Evolutionary conservation across 1,140 invertebrate species (phyloP), one percentile per base, ranked within the genome.

Genomic region (Drosophila dunni): DNA sequence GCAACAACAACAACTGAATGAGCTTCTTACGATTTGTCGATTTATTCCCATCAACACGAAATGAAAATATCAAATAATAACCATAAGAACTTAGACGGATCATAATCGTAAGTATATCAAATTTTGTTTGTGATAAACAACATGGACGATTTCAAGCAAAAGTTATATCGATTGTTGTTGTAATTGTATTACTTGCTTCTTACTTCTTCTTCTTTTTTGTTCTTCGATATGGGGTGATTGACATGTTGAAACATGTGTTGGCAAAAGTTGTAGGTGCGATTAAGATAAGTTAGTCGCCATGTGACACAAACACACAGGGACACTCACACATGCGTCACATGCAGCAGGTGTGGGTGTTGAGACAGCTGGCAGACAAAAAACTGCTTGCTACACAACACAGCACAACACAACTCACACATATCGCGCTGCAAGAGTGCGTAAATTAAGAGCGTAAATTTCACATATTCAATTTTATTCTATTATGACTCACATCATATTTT

Each of bases 101-200:
- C 63, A 66, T 64, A 44, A 85, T 85, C 63, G 61, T 64, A 29
- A 29, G 24, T 29, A 40, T 85, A 81, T 85, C 81, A 75, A 71
- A 69, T 75, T 60, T 69, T 81, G 78, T 85, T 85, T 75, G 62
- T 67, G 64, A 76, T 79, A 76, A 83, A 73, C 75, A 74, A 62
- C 61, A 42, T 42, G 10, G 1, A n/a, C 40, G 40, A 42, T 45
- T 13, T 20, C 34, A 48, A 54, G 40, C 3, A 20, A 20, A n/a
- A 10, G 7, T 38, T 33, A 13, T 44, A 57, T 29, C 60, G 64
- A 42, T 48, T 62, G 10, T 65, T 70, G 40, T 36, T 34, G 40
- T 48, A 15, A 17, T 15, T 64, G 44, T 54, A 53, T 53, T 48
- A 24, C 8, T 45, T 48, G 46, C 24, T 15, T 53, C 34, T 13